These are phyloP conservation scores for Coracias cyanogaster DNA, from an alignment of 2,797 vertebrate species.

Conservation along the genomic window DNA sequence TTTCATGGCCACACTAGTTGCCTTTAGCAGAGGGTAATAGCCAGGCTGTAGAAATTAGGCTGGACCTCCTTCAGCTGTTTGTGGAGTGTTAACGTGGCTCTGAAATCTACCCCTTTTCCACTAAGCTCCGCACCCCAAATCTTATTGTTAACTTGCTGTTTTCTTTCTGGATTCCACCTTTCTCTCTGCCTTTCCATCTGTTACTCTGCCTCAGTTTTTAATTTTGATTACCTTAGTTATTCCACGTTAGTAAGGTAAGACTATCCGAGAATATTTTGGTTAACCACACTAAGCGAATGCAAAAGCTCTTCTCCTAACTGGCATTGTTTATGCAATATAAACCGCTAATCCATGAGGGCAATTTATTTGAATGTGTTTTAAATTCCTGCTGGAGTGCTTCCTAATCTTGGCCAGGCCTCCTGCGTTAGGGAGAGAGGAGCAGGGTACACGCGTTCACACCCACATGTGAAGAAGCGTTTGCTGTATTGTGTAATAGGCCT, in stretches of 20 bases:
- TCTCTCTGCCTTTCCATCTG: neutral
- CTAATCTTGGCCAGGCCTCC: neutral
- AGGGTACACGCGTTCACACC: neutral
- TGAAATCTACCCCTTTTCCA: neutral
- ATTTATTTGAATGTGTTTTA: neutral
- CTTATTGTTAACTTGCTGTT: neutral
- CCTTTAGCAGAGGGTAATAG: neutral
- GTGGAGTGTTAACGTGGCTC: neutral
- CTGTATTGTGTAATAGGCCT: neutral
- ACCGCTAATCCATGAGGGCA: neutral
- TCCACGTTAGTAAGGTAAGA: neutral
- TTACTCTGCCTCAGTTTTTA: neutral
- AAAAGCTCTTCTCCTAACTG: neutral
- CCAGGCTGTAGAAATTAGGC: neutral
- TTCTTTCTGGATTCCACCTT: neutral
- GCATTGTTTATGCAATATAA: neutral
- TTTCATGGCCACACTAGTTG: neutral
- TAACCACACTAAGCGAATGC: neutral
- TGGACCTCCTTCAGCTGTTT: neutral
- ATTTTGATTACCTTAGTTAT: neutral
- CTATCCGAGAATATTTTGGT: neutral
- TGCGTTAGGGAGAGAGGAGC: neutral
- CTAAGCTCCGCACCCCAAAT: neutral
- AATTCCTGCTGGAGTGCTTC: constrained; percentile 24
- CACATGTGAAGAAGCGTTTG: neutral